Base-by-base conservation (phyloP, 2,113 vertebrate genomes). In the Bufo bufo region DNA sequence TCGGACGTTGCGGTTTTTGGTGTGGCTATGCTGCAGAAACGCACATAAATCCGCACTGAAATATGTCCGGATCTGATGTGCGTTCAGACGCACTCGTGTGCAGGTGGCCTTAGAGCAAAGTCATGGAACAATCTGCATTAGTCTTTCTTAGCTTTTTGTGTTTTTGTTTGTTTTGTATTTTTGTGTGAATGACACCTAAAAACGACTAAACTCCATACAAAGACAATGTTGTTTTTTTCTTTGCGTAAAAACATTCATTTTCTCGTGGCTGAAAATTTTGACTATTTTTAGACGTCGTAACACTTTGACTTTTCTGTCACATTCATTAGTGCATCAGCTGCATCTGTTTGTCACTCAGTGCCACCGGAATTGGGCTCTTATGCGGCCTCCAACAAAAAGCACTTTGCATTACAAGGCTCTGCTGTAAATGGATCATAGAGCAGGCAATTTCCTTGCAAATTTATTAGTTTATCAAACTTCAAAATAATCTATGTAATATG, bases 311-410 rank as follows among this genome's bases (percentile, higher is more conserved):
- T 17, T 80, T 33, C 69, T 85, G 66, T 85, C 69, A 58, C 69
- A 58, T 74, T 58, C 66, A 23, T 50, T 58, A 72, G 50, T 8
- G 52, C 50, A 56, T 56, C 49, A 10, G 52, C 54, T 72, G 65
- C 66, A 56, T 85, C 65, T 72, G 20, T 74, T 54, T 71, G 56
- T 33, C 65, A 85, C 83, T 74, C 65, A 19, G 61, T 12, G 43
- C 33, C 19, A 6, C 16, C 12, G 82, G 65, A 56, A 71, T 50
- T 12, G 14, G 52, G 14, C 16, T 84, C 63, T 56, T 56, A 12
- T 33, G 3, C 50, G 4, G 50, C 77, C 19, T 23, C 77, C 50
- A 17, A 58, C 54, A 6, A 56, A 56, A n/a, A 78, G 33, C 16
- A 4, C 13, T 0, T 59, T 80, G 23, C 77, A 58, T 79, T 13